Evolutionary conservation across 2,113 vertebrate species (phyloP).

Genomic region (Glaucomys volans): DNA sequence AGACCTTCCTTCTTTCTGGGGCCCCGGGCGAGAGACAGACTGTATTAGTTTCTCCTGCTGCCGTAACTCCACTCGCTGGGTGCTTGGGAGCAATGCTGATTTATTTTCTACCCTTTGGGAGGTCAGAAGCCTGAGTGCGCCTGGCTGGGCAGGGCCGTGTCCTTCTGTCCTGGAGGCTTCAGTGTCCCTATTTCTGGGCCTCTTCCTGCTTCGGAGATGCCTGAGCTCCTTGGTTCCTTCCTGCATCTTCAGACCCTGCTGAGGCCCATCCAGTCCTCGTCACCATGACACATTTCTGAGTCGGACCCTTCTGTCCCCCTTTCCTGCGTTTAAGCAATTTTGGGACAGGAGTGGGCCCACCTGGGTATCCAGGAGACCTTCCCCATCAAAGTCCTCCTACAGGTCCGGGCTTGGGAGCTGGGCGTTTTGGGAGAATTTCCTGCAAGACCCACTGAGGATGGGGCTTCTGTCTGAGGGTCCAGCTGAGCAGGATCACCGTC

Average conservation of each 20-base stretch:
- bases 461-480: background rate
- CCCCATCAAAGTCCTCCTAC: too few species aligned
- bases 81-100: background rate
- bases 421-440: background rate
- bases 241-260: background rate
- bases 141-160: background rate
- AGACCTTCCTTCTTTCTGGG: background rate
- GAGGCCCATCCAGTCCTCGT: too few species aligned
- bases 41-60: background rate
- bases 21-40: background rate
- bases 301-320: background rate
- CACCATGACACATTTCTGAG: too few species aligned
- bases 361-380: too few species aligned
- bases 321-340: background rate
- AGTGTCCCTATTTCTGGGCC: background rate
- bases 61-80: background rate
- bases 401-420: background rate
- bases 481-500: background rate
- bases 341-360: background rate
- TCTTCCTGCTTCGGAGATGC: rapidly evolving
- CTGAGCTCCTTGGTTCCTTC: rapidly evolving
- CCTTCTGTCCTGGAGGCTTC: background rate
- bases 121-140: background rate
- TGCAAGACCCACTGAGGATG: rapidly evolving
- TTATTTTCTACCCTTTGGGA: background rate